Conservation (phyloP, 2,797 vertebrate genomes). For the Coranthus polyacanthus region DNA sequence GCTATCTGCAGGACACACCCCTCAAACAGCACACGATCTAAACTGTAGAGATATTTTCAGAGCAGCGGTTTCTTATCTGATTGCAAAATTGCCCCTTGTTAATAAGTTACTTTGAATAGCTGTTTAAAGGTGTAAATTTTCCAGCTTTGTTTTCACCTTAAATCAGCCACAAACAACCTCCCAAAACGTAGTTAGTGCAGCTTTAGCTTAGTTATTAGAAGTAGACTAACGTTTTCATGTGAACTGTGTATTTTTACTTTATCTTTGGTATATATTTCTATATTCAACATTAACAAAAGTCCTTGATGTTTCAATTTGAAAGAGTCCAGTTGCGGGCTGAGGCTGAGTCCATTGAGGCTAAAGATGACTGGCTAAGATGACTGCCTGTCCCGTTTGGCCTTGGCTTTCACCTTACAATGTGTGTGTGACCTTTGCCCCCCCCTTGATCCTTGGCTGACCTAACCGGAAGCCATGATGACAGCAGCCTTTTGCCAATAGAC, state of each 20-base stretch:
- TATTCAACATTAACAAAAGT: conserved; percentile 99
- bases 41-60: conserved; percentile 1
- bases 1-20: conserved; percentile 54
- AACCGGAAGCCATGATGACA: conserved; percentile 99
- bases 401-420: conserved; percentile 99
- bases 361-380: conserved; percentile 96
- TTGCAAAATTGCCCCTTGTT: conserved; percentile 11
- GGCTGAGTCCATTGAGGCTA: conserved; percentile 99
- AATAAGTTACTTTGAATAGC: conserved; percentile 8
- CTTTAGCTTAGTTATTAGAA: conserved; percentile 43
- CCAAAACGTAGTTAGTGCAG: conserved; percentile 41
- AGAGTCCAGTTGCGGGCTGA: conserved; percentile 99
- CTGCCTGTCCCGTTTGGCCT: conserved; percentile 99
- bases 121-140: conserved; percentile 20
- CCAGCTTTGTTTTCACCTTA: conserved; percentile 29
- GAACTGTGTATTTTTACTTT: conserved; percentile 74
- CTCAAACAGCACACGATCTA: conserved; percentile 13
- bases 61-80: not conserved
- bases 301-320: conserved; percentile 99
- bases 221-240: conserved; percentile 69
- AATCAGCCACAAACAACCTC: conserved; percentile 23
- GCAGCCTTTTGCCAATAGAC: conserved; percentile 99
- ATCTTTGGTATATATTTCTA: conserved; percentile 73
- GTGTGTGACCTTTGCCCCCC: conserved; percentile 98
- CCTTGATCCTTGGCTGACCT: conserved; percentile 99